These are phyloP conservation scores for Spea hammondii DNA, from an alignment of 2,797 vertebrate species.

Conservation along the genomic window DNA sequence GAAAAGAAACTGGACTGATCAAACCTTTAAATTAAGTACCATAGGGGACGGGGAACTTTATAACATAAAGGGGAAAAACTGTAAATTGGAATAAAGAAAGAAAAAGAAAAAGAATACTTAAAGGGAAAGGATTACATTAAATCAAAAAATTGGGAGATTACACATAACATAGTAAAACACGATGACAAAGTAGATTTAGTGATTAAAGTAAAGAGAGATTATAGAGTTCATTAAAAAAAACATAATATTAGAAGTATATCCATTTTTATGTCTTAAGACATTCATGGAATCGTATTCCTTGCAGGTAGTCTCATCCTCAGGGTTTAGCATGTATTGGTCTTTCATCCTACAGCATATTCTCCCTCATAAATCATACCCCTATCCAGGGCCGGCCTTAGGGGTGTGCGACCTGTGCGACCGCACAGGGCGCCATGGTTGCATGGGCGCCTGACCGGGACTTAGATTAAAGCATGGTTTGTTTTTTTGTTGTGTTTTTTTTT, in stretches of 20 bases:
- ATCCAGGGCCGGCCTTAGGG: too few species aligned
- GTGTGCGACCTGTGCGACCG: too few species aligned
- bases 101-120: neutral
- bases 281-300: neutral
- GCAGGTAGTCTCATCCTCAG: conserved; percentile 14
- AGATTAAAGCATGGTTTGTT: too few species aligned
- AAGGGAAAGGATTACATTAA: neutral
- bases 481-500: too few species aligned
- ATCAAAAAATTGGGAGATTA: neutral
- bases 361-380: conserved; percentile 1
- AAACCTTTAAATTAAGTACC: conserved; percentile 19
- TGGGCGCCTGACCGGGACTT: too few species aligned
- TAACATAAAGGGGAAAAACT: neutral
- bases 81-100: neutral
- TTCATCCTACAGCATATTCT: neutral
- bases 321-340: conserved; percentile 11
- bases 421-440: too few species aligned
- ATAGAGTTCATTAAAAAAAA: neutral
- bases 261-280: neutral
- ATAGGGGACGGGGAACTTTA: neutral
- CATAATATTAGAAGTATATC: neutral
- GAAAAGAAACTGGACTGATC: conserved; percentile 18
- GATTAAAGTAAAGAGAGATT: conserved; percentile 1
- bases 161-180: neutral
- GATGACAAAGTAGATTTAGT: neutral